phyloP scores from a whole-genome alignment of 2,797 vertebrate species.

The Bovichtus variegatus region DNA sequence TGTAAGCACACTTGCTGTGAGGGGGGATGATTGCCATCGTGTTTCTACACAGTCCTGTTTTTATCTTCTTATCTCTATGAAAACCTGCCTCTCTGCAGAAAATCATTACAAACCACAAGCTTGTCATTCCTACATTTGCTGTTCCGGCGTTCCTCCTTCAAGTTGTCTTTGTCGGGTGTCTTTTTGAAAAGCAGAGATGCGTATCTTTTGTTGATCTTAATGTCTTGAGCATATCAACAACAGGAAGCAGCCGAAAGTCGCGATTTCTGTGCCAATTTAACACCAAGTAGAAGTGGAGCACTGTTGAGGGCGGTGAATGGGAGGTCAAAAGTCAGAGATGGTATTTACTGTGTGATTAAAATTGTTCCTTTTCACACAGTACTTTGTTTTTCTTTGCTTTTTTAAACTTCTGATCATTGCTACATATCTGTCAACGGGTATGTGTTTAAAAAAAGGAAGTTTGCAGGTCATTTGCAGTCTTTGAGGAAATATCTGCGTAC shows the following conservation, averaged over 20 bases:
- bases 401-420: background rate
- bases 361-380: background rate
- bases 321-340: slow-evolving; percentile 50
- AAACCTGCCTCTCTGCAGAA: slow-evolving; percentile 25
- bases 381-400: background rate
- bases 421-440: slow-evolving; percentile 1
- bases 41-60: slow-evolving; percentile 12
- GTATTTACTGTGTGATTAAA: slow-evolving; percentile 35
- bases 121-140: slow-evolving; percentile 17
- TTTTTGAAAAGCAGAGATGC: slow-evolving; percentile 59
- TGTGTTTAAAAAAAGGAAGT: background rate
- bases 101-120: slow-evolving; percentile 23
- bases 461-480: slow-evolving; percentile 5
- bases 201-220: slow-evolving; percentile 62
- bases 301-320: slow-evolving; percentile 50
- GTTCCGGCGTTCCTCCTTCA: slow-evolving; percentile 10
- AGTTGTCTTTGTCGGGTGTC: slow-evolving; percentile 35
- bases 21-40: slow-evolving; percentile 9
- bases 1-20: slow-evolving; percentile 13
- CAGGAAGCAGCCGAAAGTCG: slow-evolving; percentile 54
- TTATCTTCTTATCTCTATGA: slow-evolving; percentile 27
- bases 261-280: slow-evolving; percentile 54
- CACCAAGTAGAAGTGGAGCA: slow-evolving; percentile 35
- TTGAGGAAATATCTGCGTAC: background rate
- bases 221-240: slow-evolving; percentile 60